Evolutionary conservation across 1,140 invertebrate species (phyloP).

Genomic region (Drosophila chauvacae): DNA sequence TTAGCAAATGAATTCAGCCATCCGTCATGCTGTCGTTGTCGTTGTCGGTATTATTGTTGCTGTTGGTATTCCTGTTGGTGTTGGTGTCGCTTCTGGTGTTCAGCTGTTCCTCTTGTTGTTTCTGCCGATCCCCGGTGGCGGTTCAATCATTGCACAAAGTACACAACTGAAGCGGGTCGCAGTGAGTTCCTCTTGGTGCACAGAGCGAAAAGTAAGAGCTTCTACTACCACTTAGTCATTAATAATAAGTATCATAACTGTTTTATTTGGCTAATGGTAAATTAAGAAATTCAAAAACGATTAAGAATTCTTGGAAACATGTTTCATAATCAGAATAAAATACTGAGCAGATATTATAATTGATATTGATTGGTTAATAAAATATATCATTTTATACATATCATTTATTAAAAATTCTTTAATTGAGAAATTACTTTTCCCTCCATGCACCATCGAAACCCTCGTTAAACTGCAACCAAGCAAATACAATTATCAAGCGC

Average conservation of each 20-base stretch:
- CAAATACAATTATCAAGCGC: slow-evolving; percentile 55
- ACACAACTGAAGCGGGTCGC: slow-evolving; percentile 14
- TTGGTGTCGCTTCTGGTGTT: slow-evolving; percentile 5
- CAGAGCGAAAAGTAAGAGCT: not conserved
- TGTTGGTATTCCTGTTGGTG: not conserved
- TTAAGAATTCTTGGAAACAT: not conserved
- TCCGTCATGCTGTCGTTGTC: slow-evolving; percentile 76
- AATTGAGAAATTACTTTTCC: not conserved
- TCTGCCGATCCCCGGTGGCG: slow-evolving; percentile 65
- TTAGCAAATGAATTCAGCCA: slow-evolving; percentile 84
- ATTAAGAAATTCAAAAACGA: not conserved
- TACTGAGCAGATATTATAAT: not conserved
- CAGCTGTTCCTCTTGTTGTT: slow-evolving; percentile 18
- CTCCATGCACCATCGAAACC: not conserved
- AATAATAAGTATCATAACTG: not conserved
- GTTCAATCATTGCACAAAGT: slow-evolving; percentile 71
- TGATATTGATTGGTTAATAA: too few relatives aligned
- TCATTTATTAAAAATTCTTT: not conserved
- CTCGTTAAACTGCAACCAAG: not conserved
- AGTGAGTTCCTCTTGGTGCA: not conserved
- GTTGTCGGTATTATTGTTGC: slow-evolving; percentile 5
- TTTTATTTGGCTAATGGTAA: not conserved
- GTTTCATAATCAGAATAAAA: not conserved
- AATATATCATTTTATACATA: too few relatives aligned
- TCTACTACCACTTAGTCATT: not conserved